Percentiles rank a stretch among this genome's conserved stretches.
These are phyloP conservation scores for Grus americana DNA, from an alignment of 2,113 vertebrate genomes.

Conservation along the genomic window DNA sequence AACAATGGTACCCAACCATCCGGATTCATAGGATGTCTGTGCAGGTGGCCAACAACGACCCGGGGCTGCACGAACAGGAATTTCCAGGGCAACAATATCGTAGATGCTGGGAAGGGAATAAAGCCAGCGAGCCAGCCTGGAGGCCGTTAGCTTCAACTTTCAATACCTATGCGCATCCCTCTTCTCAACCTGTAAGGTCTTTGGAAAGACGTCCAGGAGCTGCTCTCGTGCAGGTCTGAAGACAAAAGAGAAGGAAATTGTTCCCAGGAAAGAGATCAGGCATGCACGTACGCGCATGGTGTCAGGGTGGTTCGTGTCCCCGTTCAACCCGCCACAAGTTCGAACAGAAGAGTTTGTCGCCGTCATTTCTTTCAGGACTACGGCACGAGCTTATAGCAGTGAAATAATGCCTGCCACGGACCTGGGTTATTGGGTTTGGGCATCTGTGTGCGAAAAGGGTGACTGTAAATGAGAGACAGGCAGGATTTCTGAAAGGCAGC, in stretches of 20 bases:
- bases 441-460: not conserved
- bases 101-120: not conserved
- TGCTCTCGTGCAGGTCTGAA: not conserved
- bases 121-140: not conserved
- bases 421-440: not conserved
- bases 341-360: not conserved
- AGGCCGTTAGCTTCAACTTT: not conserved
- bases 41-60: too few relatives aligned
- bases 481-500: not conserved
- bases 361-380: not conserved
- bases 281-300: fast-evolving
- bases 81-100: not conserved
- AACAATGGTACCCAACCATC: too few relatives aligned
- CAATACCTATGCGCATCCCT: too few relatives aligned
- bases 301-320: not conserved
- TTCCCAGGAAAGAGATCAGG: not conserved
- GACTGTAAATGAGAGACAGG: not conserved
- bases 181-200: not conserved
- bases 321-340: not conserved
- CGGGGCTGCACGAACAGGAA: not conserved
- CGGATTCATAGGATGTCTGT: fast-evolving
- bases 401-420: not conserved
- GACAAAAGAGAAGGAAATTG: not conserved
- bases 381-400: not conserved
- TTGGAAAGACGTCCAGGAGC: not conserved